Percentiles rank a stretch among this genome's conserved stretches.
phyloP scores from a whole-genome alignment of 2,797 vertebrate species.

The Chaenodraco wilsoni region DNA sequence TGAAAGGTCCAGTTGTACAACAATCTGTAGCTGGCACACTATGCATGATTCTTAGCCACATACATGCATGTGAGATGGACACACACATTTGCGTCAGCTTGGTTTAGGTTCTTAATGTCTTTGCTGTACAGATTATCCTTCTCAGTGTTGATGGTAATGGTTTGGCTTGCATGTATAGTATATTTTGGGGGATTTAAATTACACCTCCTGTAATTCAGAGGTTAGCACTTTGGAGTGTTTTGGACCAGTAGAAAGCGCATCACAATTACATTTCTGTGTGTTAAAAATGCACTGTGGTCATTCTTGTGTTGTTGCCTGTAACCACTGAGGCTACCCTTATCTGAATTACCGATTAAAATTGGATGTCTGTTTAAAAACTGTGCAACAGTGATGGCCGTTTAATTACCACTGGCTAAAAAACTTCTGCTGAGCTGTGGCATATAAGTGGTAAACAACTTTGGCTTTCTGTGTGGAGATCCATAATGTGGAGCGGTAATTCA shows the following conservation, averaged over 20 bases:
- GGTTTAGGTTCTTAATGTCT: conserved; percentile 19
- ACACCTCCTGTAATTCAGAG: conserved; percentile 44
- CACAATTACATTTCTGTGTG: conserved; percentile 48
- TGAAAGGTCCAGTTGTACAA: conserved; percentile 52
- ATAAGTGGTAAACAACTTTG: conserved; percentile 63
- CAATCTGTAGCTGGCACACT: conserved; percentile 41
- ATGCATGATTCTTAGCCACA: conserved; percentile 46
- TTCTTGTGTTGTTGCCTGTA: conserved; percentile 62
- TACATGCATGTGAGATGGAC: conserved; percentile 56
- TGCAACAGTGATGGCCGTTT: conserved; percentile 66
- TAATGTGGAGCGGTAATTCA: conserved; percentile 64
- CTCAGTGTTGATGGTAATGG: conserved; percentile 49
- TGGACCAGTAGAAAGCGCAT: conserved; percentile 44
- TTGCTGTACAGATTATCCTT: conserved; percentile 36
- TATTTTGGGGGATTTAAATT: conserved; percentile 45
- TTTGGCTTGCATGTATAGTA: conserved; percentile 41
- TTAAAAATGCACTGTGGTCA: conserved; percentile 61
- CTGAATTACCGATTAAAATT: conserved; percentile 65
- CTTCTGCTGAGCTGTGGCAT: conserved; percentile 59
- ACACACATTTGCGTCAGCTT: conserved; percentile 41
- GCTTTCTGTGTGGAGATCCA: conserved; percentile 61
- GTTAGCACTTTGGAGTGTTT: conserved; percentile 42
- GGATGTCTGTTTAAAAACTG: conserved; percentile 65
- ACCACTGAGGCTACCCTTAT: conserved; percentile 59
- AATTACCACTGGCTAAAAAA: conserved; percentile 59